These are phyloP conservation scores for Diaphora mendica DNA, from an alignment of 2,888 invertebrate species.

Conservation along the genomic window DNA sequence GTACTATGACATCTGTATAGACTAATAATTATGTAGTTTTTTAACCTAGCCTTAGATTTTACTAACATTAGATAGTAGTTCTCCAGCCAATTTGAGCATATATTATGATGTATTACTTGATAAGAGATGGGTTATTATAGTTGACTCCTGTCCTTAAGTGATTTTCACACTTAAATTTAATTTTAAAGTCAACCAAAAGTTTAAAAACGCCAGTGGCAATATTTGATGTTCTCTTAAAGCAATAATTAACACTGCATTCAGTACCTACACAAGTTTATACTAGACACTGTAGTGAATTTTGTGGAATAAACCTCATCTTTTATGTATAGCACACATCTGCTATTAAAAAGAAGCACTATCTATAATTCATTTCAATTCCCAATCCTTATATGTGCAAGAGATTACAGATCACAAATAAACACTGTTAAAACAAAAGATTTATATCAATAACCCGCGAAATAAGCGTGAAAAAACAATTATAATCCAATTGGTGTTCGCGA, in stretches of 20 bases:
- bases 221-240: neutral
- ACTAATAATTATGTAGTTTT: too few relatives aligned
- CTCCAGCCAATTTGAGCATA: too few relatives aligned
- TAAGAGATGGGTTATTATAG: too few relatives aligned
- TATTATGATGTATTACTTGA: too few relatives aligned
- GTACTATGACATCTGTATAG: too few relatives aligned
- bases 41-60: too few relatives aligned
- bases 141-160: too few relatives aligned
- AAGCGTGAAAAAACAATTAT: constrained; percentile 84
- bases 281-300: neutral
- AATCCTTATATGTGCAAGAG: constrained; percentile 33
- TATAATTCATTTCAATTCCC: constrained; percentile 8
- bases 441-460: constrained; percentile 78
- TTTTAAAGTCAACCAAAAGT: too few relatives aligned
- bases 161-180: too few relatives aligned
- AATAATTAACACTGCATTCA: neutral
- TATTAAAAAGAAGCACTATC: neutral
- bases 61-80: too few relatives aligned
- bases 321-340: neutral
- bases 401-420: constrained; percentile 58
- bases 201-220: neutral
- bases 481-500: constrained; percentile 71
- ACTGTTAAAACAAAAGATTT: constrained; percentile 76
- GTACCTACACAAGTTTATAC: neutral
- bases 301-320: neutral